phyloP scores from a whole-genome alignment of 2,888 invertebrate species.

The Congeria kusceri region DNA sequence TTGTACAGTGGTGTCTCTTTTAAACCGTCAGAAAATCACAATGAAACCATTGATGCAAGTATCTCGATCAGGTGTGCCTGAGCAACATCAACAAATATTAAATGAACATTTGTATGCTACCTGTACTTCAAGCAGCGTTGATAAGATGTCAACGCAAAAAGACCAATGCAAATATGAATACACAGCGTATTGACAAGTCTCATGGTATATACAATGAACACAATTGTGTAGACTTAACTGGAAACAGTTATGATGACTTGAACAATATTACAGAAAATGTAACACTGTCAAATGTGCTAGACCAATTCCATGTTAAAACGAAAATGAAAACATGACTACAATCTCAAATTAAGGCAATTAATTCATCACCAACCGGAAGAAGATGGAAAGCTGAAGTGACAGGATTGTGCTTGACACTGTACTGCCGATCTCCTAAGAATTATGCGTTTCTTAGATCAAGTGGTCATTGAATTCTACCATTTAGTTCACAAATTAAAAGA shows the following conservation, averaged over 20 bases:
- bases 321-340: conserved; percentile 4
- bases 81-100: too few species aligned
- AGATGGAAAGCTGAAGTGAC: conserved; percentile 11
- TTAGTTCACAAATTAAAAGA: conserved; percentile 27
- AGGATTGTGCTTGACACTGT: conserved; percentile 9
- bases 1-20: too few species aligned
- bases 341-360: background rate
- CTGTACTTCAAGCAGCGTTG: too few species aligned
- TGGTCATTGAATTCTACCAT: conserved; percentile 49
- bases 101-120: too few species aligned
- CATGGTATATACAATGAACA: too few species aligned
- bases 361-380: background rate
- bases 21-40: too few species aligned
- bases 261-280: background rate
- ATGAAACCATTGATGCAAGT: too few species aligned
- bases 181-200: too few species aligned
- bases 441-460: conserved; percentile 39
- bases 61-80: too few species aligned
- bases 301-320: background rate
- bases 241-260: conserved; percentile 7
- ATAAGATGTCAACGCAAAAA: too few species aligned
- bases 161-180: too few species aligned
- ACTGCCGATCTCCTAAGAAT: conserved; percentile 25
- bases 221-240: too few species aligned
- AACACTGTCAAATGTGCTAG: background rate